These are phyloP conservation scores for Polyommatus icarus DNA, from an alignment of 2,888 invertebrate genomes.

Conservation along the genomic window DNA sequence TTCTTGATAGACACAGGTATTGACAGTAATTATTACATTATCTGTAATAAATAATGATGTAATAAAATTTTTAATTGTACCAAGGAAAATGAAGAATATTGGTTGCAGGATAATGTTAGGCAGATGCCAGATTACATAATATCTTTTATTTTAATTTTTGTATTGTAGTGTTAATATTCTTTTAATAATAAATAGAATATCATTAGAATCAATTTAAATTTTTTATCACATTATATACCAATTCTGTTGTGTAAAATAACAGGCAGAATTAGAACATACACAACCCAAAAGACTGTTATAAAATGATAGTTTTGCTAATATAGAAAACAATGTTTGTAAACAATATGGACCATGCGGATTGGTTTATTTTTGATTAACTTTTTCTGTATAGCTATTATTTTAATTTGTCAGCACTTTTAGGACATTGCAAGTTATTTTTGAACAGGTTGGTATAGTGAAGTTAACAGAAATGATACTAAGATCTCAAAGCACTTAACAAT, in stretches of 20 bases:
- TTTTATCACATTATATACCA: too few relatives aligned
- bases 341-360: background rate
- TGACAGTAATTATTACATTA: background rate
- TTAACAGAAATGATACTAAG: background rate
- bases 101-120: background rate
- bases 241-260: background rate
- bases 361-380: background rate
- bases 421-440: background rate
- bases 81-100: background rate
- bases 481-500: background rate
- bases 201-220: too few relatives aligned
- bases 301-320: background rate
- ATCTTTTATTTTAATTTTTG: background rate
- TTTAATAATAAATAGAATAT: background rate
- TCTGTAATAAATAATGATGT: background rate
- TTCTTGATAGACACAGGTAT: background rate
- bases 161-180: background rate
- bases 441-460: background rate
- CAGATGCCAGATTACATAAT: background rate
- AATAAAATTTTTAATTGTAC: background rate
- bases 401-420: background rate
- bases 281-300: background rate
- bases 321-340: background rate
- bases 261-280: background rate
- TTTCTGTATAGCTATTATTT: background rate